Base-by-base conservation (phyloP, 2,113 vertebrate species). In the Phainopepla nitens region DNA sequence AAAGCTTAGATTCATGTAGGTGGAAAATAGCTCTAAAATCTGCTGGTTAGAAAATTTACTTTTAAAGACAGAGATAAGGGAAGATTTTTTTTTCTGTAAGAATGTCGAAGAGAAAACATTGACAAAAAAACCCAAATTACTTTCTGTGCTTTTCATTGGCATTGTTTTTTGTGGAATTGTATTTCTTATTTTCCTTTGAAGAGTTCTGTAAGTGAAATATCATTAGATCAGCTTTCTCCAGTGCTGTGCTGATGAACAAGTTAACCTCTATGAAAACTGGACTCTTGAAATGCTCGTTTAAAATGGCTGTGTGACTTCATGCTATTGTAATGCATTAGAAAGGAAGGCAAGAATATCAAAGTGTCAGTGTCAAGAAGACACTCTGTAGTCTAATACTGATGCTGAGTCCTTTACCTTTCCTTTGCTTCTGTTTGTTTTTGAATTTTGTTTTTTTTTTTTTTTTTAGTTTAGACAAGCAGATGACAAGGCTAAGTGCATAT, bases 261-360 rank as follows among this genome's bases (percentile, higher is more conserved):
- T 82, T 96, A 96, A 90, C 50, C 17, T 95, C 70, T 80, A 14
- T 14, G n/a, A 85, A 89, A 93, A 96, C 82, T 91, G 90, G 85
- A 89, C 88, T 89, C 82, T 91, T 39, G 80, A 91, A 96, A 76
- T 93, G 71, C 57, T 92, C 17, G 9, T 92, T 90, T 87, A 79
- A 93, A 95, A 71, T 68, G 80, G 54, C 93, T 97, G 90, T 91
- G 93, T 96, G 96, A 90, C 73, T 96, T 97, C 23, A 65, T 72
- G 68, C 28, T 96, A 42, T 92, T 94, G 91, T 91, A 91, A 68
- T 77, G 57, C 88, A 61, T 95, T 94, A 93, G 80, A 82, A 90
- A 82, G 73, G 88, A 87, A 81, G 60, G 90, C 79, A 75, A 84
- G 86, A 94, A 81, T 60, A 88, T 96, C 75, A 7, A 68, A 85